Evolutionary conservation across 2,888 invertebrate species (phyloP).

Genomic region (Limnephilus marmoratus): DNA sequence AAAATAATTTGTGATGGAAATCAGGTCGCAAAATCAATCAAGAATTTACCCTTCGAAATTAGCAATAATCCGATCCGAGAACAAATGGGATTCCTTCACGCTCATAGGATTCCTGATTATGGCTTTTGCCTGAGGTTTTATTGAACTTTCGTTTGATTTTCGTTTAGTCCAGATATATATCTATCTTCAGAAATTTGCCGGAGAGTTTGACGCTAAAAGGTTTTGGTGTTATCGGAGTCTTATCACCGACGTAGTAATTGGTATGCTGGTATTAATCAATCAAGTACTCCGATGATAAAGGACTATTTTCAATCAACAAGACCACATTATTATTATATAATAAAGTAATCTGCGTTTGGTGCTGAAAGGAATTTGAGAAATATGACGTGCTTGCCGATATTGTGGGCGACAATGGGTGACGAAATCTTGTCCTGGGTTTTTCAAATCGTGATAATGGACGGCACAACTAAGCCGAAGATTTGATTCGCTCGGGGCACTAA

Average conservation of each 20-base stretch:
- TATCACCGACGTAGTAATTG: slow-evolving; percentile 17
- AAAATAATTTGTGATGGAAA: background rate
- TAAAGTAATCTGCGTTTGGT: background rate
- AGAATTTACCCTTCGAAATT: background rate
- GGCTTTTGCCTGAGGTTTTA: background rate
- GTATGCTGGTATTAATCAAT: slow-evolving; percentile 20
- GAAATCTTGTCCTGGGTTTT: background rate
- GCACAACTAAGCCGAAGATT: background rate
- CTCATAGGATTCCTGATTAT: background rate
- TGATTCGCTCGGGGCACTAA: too few species aligned
- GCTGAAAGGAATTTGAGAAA: background rate
- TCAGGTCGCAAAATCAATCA: background rate
- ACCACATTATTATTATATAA: slow-evolving; percentile 10
- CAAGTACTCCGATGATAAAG: background rate
- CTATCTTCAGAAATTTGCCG: background rate
- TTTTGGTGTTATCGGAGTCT: background rate
- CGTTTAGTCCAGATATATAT: background rate
- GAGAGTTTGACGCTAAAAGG: slow-evolving; percentile 6
- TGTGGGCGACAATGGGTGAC: background rate
- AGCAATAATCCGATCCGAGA: background rate
- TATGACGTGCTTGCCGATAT: background rate
- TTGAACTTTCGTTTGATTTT: background rate
- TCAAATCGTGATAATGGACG: too few species aligned
- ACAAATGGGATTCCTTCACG: background rate
- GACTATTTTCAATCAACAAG: slow-evolving; percentile 4